Evolutionary conservation across 2,113 vertebrate genomes (phyloP), one percentile per base, ranked within the genome.

Genomic region (Progne subis): DNA sequence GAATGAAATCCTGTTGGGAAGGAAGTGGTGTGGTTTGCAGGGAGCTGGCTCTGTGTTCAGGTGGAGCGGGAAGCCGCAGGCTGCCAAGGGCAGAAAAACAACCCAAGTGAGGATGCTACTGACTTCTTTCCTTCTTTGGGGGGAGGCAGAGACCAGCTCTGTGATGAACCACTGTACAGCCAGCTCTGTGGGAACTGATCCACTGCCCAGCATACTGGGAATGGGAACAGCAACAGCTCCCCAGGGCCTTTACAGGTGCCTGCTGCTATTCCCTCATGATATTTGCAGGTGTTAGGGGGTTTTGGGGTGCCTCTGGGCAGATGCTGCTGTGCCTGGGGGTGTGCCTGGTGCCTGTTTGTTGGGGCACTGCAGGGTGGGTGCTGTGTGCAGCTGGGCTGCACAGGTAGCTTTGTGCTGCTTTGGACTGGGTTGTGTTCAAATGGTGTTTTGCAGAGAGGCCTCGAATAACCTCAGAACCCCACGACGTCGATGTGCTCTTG

Each of bases 381-480:
- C 28, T 83, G 31, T 6, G 3, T 41, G 31, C 7, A 0, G 9
- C 1, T 65, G 82, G 70, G 46, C n/a, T 80, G 31, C 6, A 34
- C 6, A 34, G 37, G 63, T 50, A 39, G 9, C 24, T 95, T 60
- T 55, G 77, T 64, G 72, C 86, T 76, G 34, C 72, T 80, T 60
- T 71, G 18, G 18, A 86, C 41, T n/a, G 37, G 32, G 41, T 46
- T 56, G 10, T 88, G 52, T 56, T 57, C 24, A 26, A 56, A 39
- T 1, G 37, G 4, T 92, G 16, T 94, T 74, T 83, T 97, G 32
- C 98, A 99, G 99, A 99, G 98, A 97, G 99, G 19, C 99, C 99
- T 81, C 98, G 99, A 84, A 99, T 99, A 95, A 98, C 98, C 47
- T 98, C 98, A 3, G 98, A 99, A 63, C 99, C 99, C 12, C 98